Conservation (phyloP, 2,797 vertebrate species). For the Aselliscus stoliczkanus region DNA sequence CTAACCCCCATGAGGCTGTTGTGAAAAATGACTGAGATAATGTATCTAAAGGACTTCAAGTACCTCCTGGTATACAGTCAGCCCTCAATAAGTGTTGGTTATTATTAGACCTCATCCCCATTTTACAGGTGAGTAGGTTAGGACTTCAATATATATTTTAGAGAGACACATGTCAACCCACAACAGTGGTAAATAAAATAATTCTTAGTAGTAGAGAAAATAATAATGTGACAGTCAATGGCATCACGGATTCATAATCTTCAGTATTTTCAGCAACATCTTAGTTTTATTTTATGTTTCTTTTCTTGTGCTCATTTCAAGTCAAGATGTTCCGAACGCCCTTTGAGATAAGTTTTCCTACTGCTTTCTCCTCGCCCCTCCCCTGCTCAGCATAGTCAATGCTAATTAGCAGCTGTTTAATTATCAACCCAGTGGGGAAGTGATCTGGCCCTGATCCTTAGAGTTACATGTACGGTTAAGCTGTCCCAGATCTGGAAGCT, state of each 20-base stretch:
- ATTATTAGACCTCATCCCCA: not conserved
- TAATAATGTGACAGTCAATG: not conserved
- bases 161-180: not conserved
- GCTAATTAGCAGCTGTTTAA: slow-evolving; percentile 57
- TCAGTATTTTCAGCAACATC: not conserved
- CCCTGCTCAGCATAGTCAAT: not conserved
- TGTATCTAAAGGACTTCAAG: not conserved
- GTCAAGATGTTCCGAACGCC: not conserved
- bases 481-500: slow-evolving; percentile 35
- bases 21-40: not conserved
- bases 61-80: not conserved
- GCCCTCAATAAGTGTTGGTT: not conserved
- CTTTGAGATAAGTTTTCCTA: not conserved
- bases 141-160: not conserved
- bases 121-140: not conserved
- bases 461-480: not conserved
- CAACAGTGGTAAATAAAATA: not conserved
- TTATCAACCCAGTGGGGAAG: slow-evolving; percentile 16
- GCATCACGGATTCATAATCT: not conserved
- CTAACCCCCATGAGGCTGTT: not conserved
- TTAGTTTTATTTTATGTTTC: not conserved
- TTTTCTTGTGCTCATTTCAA: not conserved
- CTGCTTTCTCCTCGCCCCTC: not conserved
- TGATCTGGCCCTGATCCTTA: not conserved
- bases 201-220: not conserved